These are phyloP conservation scores for Donacobius atricapilla DNA, from an alignment of 2,113 vertebrate genomes.

Conservation along the genomic window DNA sequence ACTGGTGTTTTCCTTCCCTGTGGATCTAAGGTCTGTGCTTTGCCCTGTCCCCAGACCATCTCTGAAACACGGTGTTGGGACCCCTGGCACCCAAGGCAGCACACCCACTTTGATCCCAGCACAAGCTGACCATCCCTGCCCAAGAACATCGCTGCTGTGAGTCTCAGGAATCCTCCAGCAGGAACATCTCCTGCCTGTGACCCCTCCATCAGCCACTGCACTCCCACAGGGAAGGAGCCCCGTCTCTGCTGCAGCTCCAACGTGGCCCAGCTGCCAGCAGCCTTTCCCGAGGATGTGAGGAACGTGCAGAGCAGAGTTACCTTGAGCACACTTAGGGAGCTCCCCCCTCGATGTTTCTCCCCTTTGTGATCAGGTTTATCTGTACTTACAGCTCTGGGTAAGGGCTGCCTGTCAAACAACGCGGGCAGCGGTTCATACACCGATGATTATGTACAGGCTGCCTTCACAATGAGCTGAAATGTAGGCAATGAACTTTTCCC, in stretches of 20 bases:
- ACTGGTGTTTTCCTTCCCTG: neutral
- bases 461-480: slow-evolving; percentile 29
- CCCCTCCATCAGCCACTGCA: rapidly evolving
- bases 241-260: neutral
- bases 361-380: neutral
- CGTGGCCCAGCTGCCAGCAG: neutral
- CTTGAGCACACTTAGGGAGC: neutral
- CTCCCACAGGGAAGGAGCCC: neutral
- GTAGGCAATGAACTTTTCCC: slow-evolving; percentile 32
- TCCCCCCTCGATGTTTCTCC: neutral
- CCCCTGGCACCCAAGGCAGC: neutral
- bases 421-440: neutral
- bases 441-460: slow-evolving; percentile 16
- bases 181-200: neutral
- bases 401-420: neutral
- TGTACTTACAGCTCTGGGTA: neutral
- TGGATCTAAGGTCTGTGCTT: neutral
- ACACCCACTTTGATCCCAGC: neutral
- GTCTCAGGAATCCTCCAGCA: neutral
- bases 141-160: neutral
- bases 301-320: neutral
- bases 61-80: rapidly evolving
- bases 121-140: neutral
- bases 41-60: neutral
- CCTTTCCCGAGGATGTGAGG: neutral